These are phyloP conservation scores for Latrodectus elegans DNA, from an alignment of 2,888 invertebrate species.

Conservation along the genomic window DNA sequence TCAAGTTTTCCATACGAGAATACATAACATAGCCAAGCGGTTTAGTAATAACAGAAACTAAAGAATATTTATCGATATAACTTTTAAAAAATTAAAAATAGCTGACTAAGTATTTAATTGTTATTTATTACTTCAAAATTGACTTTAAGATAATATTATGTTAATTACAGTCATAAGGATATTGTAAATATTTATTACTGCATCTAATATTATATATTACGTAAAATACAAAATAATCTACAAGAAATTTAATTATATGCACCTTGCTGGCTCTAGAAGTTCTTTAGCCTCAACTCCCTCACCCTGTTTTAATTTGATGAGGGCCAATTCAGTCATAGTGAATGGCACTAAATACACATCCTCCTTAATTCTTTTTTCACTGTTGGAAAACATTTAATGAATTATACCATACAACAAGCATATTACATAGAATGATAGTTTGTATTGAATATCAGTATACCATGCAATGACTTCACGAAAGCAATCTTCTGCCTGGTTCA, in stretches of 20 bases:
- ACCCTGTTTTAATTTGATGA: constrained; percentile 81
- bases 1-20: no score
- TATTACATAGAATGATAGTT: background rate
- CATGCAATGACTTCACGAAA: constrained; percentile 63
- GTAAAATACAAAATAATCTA: no score
- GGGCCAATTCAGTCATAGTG: constrained; percentile 88
- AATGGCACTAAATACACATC: constrained; percentile 91
- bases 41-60: no score
- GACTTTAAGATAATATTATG: no score
- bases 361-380: constrained; percentile 83
- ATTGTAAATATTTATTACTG: no score
- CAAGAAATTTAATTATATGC: background rate
- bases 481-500: constrained; percentile 79
- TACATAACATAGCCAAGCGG: no score
- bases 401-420: background rate
- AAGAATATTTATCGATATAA: no score
- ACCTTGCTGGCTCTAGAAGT: constrained; percentile 79
- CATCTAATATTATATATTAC: no score
- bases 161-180: no score
- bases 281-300: constrained; percentile 82
- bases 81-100: no score
- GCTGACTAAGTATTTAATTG: no score
- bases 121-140: no score
- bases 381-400: constrained; percentile 6
- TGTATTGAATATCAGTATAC: constrained; percentile 12